Base-by-base conservation (phyloP, 2,888 invertebrate species). In the Drosophila acutilabella region DNA sequence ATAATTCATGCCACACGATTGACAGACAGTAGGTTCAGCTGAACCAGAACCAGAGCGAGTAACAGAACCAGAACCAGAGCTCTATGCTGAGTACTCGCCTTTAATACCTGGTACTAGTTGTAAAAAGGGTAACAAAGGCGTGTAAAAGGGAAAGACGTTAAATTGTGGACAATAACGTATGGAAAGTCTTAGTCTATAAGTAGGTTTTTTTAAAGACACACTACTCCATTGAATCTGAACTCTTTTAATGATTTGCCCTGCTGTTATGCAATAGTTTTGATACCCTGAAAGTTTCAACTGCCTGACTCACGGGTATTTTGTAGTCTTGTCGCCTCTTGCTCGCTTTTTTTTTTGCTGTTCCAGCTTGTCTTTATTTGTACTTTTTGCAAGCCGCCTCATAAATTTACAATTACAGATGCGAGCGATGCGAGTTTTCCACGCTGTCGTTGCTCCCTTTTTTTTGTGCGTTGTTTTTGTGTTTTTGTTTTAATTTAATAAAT, bases 1-100 rank as follows among this genome's bases (percentile, higher is more conserved):
- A 90, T 88, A 88, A 88, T 88, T 90, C 78, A 90, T 89, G 81
- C 68, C 66, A 71, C 78, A 83, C 89, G 78, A 90, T 84, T 89
- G 89, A 81, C 89, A 40, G 36, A 40, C 48, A 87, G 84, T 75
- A 71, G 71, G 68, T 79, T 64, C 75, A 78, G 58, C 50, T 57
- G 79, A 50, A 14, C 41, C 41, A 41, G 41, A 16, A 14, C 1
- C 41, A 41, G 47, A 69, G n/a, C n/a, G n/a, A n/a, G n/a, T n/a
- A 52, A 36, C 60, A 47, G 42, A 23, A 33, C 30, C 30, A 30
- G 26, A 2, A 30, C 38, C 40, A 64, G 64, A 81, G 81, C 83
- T 74, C 89, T 66, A 81, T 74, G 56, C 40, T 48, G 52, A 40
- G 40, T 30, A 16, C 14, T 16, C 26, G 41, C 53, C 18, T 45